Base-by-base conservation (phyloP, 1,140 invertebrate genomes). In the Neodiprion lecontei region DNA sequence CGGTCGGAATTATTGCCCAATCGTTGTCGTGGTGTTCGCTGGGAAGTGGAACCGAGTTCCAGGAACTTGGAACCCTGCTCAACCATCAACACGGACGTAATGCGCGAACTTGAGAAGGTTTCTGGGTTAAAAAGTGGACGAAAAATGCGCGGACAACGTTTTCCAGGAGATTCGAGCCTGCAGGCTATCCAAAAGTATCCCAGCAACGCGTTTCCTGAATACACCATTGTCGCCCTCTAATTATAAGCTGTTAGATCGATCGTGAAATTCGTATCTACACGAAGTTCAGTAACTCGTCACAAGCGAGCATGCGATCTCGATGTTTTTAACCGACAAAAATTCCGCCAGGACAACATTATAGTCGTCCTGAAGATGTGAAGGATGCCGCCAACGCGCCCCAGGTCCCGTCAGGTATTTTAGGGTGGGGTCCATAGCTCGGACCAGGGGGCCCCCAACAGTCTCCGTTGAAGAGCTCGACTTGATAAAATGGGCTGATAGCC, bases 321-420 rank as follows among this genome's bases (percentile, higher is more conserved):
- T 12, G 11, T 61, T 9, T 61, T 61, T 17, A 61, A 61, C 53
- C 4, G 4, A 61, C 53, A 9, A 61, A 40, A 61, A 61, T 61
- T 61, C 53, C 9, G 5, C 53, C n/a, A 12, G 53, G 11, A 61
- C 4, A 61, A 40, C 28, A 5, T 40, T 2, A 40, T 5, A 40
- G 28, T 40, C 28, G 28, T 40, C 53, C n/a, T 17, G 53, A 61
- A 61, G 53, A 61, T 17, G 53, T 9, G 11, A 9, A 61, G n/a
- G 53, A 61, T 17, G 53, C 53, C 53, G 53, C 53, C 53, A 17
- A 61, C 53, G 53, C 53, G 53, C 53, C 53, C 53, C 53, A 61
- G 53, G 53, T 14, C 53, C 4, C 53, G 5, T 40, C 28, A 40
- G 28, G 28, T 40, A 40, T 40, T 40, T 40, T 5, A 40, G 7